Conservation (phyloP, 2,113 vertebrate genomes). For the Fregetta grallaria region DNA sequence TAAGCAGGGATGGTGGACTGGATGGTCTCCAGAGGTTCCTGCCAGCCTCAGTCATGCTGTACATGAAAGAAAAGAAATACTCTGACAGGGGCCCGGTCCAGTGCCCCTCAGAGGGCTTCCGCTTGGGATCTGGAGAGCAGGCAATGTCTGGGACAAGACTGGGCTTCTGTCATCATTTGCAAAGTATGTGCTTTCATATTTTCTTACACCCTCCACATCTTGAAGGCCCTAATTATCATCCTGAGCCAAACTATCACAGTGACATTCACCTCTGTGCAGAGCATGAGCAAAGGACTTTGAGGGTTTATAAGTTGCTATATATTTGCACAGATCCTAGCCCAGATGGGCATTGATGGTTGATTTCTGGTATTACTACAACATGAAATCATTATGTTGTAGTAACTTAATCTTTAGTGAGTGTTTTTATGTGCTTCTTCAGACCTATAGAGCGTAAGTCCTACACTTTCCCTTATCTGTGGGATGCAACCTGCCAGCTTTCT, state of each 20-base stretch:
- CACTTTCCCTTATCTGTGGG: not conserved
- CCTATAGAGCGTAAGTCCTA: not conserved
- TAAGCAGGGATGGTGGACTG: not conserved
- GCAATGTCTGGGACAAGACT: not conserved
- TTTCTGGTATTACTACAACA: not conserved
- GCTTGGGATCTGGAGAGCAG: not conserved
- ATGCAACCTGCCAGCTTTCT: not conserved
- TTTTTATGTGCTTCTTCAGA: not conserved
- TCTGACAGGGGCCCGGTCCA: not conserved
- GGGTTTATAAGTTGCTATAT: not conserved
- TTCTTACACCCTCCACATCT: not conserved
- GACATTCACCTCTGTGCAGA: not conserved
- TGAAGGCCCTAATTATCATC: not conserved
- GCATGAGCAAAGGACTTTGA: not conserved
- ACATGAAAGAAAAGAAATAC: not conserved
- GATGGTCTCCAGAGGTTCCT: not conserved
- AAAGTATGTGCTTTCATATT: not conserved
- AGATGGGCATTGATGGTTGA: not conserved
- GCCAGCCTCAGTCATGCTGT: not conserved
- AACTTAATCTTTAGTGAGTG: not conserved
- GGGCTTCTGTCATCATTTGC: not conserved
- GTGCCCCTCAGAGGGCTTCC: not conserved
- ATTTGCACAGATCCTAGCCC: not conserved
- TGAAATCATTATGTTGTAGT: not conserved
- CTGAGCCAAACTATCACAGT: not conserved